Percentiles rank a stretch among this genome's conserved stretches.
Conservation (phyloP, 1,140 invertebrate genomes). For the Linepithema humile region DNA sequence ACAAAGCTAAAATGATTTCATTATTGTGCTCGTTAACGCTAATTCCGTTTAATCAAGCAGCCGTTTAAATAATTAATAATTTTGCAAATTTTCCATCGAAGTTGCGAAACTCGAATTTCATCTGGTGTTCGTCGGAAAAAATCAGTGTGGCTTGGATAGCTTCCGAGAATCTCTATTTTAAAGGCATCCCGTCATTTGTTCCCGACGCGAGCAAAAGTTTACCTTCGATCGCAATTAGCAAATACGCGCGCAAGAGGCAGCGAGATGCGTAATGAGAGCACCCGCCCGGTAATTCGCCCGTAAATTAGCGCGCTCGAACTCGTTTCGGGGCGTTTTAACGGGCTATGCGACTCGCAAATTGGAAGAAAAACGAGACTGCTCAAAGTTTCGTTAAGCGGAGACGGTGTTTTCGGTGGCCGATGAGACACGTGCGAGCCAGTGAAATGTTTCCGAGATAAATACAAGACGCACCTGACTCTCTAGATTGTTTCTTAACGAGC, state of each 20-base stretch:
- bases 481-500: neutral
- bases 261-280: constrained; percentile 39
- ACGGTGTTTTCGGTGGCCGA: constrained; percentile 3
- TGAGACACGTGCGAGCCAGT: neutral
- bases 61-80: constrained; percentile 1
- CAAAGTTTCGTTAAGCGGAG: constrained; percentile 18
- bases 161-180: neutral
- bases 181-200: neutral
- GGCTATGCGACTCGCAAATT: constrained; percentile 24
- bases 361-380: constrained; percentile 15
- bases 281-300: constrained; percentile 16
- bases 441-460: constrained; percentile 24
- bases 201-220: neutral
- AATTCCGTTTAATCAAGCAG: neutral
- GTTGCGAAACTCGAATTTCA: neutral
- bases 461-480: neutral
- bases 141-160: neutral
- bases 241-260: neutral
- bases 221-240: constrained; percentile 34
- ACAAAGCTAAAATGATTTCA: neutral
- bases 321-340: constrained; percentile 23
- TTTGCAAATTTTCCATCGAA: neutral
- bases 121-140: neutral
- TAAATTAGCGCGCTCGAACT: constrained; percentile 45
- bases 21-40: neutral